Percentiles rank a stretch among this genome's conserved stretches.
phyloP scores from a whole-genome alignment of 1,140 invertebrate species.

The Euwallacea fornicatus region DNA sequence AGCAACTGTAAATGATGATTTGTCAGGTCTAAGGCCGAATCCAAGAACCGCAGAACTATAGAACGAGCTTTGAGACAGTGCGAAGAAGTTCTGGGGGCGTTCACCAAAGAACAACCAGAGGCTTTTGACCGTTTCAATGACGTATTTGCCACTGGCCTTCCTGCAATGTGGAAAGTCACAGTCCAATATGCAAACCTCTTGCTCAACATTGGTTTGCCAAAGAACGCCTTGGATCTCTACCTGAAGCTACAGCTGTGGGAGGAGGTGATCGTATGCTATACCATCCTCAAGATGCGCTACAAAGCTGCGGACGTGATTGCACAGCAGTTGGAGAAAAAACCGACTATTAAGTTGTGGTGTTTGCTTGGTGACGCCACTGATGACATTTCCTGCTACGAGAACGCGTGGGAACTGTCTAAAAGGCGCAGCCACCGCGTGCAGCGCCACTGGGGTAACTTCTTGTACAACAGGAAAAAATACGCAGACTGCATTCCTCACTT shows the following conservation, averaged over 20 bases:
- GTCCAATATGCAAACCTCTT: slow-evolving; percentile 77
- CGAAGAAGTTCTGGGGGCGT: slow-evolving; percentile 72
- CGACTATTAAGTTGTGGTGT: slow-evolving; percentile 86
- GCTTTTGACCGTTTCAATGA: slow-evolving; percentile 56
- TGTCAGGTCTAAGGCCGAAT: slow-evolving; percentile 73
- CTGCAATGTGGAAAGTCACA: slow-evolving; percentile 66
- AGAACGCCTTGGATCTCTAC: slow-evolving; percentile 85
- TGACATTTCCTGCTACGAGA: slow-evolving; percentile 84
- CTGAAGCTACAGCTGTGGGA: slow-evolving; percentile 85
- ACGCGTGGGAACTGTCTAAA: slow-evolving; percentile 88
- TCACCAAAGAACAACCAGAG: slow-evolving; percentile 54
- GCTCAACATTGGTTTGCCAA: slow-evolving; percentile 77
- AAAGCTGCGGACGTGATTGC: slow-evolving; percentile 89
- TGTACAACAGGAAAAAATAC: slow-evolving; percentile 76
- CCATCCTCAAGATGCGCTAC: slow-evolving; percentile 76
- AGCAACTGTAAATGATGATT: not conserved
- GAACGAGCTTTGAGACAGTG: slow-evolving; percentile 81
- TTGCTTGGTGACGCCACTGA: slow-evolving; percentile 75
- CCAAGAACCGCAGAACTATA: slow-evolving; percentile 72
- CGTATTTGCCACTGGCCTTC: slow-evolving; percentile 68
- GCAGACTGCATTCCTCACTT: slow-evolving; percentile 76
- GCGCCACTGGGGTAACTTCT: slow-evolving; percentile 79
- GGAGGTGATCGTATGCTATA: slow-evolving; percentile 89
- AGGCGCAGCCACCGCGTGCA: slow-evolving; percentile 78
- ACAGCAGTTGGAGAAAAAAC: slow-evolving; percentile 76